Conservation (phyloP, 2,888 invertebrate species). For the Troilus luridus region DNA sequence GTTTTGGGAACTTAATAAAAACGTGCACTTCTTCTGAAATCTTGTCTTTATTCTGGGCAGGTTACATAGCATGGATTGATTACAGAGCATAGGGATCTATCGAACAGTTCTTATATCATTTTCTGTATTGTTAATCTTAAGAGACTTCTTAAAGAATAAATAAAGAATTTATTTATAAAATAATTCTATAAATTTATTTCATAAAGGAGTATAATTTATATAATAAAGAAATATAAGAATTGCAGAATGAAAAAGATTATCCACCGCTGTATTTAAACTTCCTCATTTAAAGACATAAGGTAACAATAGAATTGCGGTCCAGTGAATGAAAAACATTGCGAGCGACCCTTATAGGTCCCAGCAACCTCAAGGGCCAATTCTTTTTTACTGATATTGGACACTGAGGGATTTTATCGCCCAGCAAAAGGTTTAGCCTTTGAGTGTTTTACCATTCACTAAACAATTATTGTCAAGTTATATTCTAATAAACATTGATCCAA, state of each 20-base stretch:
- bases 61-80: too few species aligned
- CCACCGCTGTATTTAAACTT: not conserved
- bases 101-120: too few species aligned
- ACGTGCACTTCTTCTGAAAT: too few species aligned
- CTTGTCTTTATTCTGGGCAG: too few species aligned
- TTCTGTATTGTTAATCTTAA: too few species aligned
- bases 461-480: not conserved
- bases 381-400: constrained; percentile 30
- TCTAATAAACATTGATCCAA: not conserved
- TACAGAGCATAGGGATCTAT: too few species aligned
- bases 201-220: too few species aligned
- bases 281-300: not conserved
- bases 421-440: not conserved
- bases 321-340: not conserved
- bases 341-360: not conserved
- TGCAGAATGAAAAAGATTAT: not conserved
- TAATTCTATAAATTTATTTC: too few species aligned
- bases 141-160: too few species aligned
- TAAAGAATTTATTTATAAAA: too few species aligned
- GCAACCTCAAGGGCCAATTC: constrained; percentile 13
- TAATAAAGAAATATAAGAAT: too few species aligned
- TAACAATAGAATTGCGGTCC: not conserved
- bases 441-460: not conserved
- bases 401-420: not conserved
- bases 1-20: too few species aligned